A percentile compares a stretch with the other conserved stretches of the same genome.
These are phyloP conservation scores for Dreissena polymorpha DNA, from an alignment of 1,140 invertebrate species.

Conservation along the genomic window DNA sequence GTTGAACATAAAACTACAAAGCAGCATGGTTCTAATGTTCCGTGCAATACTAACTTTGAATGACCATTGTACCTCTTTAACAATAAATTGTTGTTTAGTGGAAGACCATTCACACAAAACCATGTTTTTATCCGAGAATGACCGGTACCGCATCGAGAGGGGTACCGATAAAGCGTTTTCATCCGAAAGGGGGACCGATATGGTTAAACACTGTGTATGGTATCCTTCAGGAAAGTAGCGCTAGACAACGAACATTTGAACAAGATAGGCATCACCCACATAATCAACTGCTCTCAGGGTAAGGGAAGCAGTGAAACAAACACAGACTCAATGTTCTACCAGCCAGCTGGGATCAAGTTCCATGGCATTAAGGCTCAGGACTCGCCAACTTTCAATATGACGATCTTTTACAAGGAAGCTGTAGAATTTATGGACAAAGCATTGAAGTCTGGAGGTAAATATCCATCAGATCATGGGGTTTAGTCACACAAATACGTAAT, in stretches of 20 bases:
- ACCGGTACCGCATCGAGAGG: no score
- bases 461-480: neutral
- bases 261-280: slow-evolving; percentile 77
- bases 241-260: slow-evolving; percentile 74
- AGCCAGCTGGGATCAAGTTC: slow-evolving; percentile 87
- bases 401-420: slow-evolving; percentile 88
- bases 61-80: no score
- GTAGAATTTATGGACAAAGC: slow-evolving; percentile 91
- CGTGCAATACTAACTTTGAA: no score
- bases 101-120: no score
- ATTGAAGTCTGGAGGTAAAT: slow-evolving; percentile 80
- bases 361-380: slow-evolving; percentile 90
- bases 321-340: slow-evolving; percentile 81
- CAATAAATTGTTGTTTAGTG: no score
- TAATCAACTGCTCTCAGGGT: slow-evolving; percentile 80
- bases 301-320: slow-evolving; percentile 74
- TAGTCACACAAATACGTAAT: no score
- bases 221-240: slow-evolving; percentile 74
- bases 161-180: no score
- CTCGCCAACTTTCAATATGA: slow-evolving; percentile 87
- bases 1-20: no score
- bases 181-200: no score
- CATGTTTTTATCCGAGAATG: no score
- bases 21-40: no score
- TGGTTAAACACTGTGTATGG: no score